Conservation (phyloP, 2,113 vertebrate genomes). For the Ammodramus savannarum region DNA sequence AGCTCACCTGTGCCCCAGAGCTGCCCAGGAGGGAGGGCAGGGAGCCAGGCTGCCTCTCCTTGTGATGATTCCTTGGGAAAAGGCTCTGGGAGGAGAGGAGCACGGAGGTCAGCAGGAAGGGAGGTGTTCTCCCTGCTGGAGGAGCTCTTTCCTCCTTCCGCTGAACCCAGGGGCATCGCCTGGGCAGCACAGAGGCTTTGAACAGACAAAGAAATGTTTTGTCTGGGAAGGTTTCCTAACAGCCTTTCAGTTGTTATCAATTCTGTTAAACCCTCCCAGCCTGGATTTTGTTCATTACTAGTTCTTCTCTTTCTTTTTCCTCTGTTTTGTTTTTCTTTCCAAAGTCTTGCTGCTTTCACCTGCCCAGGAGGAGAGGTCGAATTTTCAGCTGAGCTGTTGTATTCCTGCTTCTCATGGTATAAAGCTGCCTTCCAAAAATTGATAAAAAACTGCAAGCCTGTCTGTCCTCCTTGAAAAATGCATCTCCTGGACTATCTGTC, state of each 20-base stretch:
- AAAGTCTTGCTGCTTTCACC: not conserved
- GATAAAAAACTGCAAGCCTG: not conserved
- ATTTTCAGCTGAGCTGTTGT: not conserved
- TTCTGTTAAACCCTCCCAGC: not conserved
- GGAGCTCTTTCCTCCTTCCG: not conserved
- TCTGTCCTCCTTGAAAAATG: conserved; percentile 23
- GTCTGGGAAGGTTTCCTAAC: not conserved
- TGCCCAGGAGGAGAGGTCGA: not conserved
- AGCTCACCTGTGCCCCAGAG: not conserved
- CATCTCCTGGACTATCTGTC: not conserved
- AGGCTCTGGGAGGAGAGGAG: not conserved
- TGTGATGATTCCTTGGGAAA: not conserved
- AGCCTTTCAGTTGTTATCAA: not conserved
- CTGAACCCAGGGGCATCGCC: not conserved
- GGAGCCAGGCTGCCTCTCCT: not conserved
- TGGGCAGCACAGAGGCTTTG: not conserved
- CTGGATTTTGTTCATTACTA: not conserved
- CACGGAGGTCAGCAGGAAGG: not conserved
- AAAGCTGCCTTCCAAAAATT: not conserved
- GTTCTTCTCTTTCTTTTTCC: not conserved
- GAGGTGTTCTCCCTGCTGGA: not conserved
- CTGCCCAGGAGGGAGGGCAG: not conserved
- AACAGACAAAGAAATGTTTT: not conserved
- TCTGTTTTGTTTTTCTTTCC: not conserved
- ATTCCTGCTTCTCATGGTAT: not conserved